Conservation (phyloP, 2,888 invertebrate genomes). For the Empis stercorea region DNA sequence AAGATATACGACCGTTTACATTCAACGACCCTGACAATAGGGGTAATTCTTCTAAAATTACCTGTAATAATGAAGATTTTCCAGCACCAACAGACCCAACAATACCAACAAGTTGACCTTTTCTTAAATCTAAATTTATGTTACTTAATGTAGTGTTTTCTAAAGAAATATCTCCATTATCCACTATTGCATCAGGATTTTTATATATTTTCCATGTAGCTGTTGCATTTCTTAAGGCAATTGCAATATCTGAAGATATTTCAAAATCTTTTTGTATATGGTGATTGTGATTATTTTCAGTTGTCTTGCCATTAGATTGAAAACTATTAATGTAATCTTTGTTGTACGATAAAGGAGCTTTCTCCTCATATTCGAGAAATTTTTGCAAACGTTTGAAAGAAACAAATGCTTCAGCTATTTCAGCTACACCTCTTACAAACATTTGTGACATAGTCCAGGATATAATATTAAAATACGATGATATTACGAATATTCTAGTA, state of each 20-base stretch:
- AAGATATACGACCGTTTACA: constrained; percentile 51
- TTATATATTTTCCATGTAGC: constrained; percentile 37
- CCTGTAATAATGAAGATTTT: constrained; percentile 54
- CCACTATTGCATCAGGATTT: constrained; percentile 2
- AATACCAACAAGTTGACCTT: constrained; percentile 50
- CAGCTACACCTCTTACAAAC: constrained; percentile 56
- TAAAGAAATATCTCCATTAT: not conserved
- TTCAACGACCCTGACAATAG: constrained; percentile 40
- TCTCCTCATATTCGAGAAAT: constrained; percentile 35
- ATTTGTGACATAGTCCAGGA: constrained; percentile 44
- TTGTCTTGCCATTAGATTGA: not conserved
- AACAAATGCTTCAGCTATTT: constrained; percentile 66
- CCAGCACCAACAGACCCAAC: constrained; percentile 67
- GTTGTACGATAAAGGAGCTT: not conserved
- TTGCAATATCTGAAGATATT: constrained; percentile 16
- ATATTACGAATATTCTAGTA: constrained; percentile 42
- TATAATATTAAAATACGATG: constrained; percentile 42
- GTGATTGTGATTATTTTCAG: not conserved
- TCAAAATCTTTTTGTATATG: constrained; percentile 1
- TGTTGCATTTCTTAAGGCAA: constrained; percentile 23
- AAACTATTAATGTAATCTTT: not conserved
- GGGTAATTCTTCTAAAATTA: constrained; percentile 60
- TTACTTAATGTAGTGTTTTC: constrained; percentile 37
- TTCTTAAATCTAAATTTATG: constrained; percentile 40
- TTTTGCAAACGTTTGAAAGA: constrained; percentile 53